A percentile compares a stretch with the other conserved stretches of the same genome.
phyloP scores from a whole-genome alignment of 1,140 invertebrate species.

The Doryteuthis pealeii region DNA sequence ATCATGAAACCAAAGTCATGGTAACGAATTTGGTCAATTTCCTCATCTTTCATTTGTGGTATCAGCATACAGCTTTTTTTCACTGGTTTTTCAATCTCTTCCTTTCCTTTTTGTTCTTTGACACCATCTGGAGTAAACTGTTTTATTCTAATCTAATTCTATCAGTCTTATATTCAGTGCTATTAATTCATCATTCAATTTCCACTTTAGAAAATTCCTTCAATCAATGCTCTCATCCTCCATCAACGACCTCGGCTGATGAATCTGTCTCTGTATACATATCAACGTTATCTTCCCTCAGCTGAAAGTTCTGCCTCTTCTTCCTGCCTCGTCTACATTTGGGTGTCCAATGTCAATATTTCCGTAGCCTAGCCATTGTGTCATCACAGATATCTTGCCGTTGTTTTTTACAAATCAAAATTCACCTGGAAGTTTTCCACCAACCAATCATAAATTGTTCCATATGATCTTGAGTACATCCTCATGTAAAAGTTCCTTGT shows the following conservation, averaged over 20 bases:
- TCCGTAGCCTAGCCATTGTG: no score
- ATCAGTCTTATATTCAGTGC: slow-evolving; percentile 18
- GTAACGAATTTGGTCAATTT: no score
- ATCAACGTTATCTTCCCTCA: slow-evolving; percentile 14
- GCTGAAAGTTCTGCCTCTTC: background rate
- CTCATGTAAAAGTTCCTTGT: slow-evolving; percentile 32
- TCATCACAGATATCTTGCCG: no score
- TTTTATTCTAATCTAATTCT: no score
- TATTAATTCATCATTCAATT: background rate
- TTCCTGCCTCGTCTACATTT: background rate
- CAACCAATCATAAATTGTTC: slow-evolving; percentile 21
- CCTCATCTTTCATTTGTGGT: slow-evolving; percentile 30
- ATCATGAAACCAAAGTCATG: slow-evolving; percentile 48
- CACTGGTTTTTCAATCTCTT: no score
- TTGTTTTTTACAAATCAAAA: slow-evolving; percentile 25
- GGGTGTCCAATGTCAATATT: slow-evolving; percentile 12
- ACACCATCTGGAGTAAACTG: slow-evolving; percentile 7
- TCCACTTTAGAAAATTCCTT: no score
- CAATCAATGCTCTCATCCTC: background rate
- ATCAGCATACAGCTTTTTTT: slow-evolving; percentile 21
- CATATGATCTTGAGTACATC: slow-evolving; percentile 32
- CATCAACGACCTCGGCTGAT: background rate
- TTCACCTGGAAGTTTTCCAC: slow-evolving; percentile 15
- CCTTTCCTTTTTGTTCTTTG: no score
- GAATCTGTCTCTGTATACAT: slow-evolving; percentile 9